phyloP scores from a whole-genome alignment of 2,888 invertebrate genomes.

The Nephrotoma guestfalica region DNA sequence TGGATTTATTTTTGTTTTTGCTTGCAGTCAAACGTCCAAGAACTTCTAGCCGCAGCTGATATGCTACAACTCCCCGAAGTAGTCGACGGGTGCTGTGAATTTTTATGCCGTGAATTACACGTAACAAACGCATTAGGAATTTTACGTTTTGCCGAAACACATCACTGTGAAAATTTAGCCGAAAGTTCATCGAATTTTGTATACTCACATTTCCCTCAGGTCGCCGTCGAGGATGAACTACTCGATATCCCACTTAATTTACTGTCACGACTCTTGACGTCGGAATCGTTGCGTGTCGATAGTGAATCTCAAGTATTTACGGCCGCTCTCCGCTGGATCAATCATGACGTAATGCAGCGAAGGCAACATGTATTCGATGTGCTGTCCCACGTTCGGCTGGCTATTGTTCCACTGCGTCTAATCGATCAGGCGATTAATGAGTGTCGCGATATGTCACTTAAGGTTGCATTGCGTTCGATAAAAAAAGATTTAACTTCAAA shows the following conservation, averaged over 20 bases:
- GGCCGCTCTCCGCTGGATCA: conserved; percentile 78
- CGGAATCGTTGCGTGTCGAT: conserved; percentile 76
- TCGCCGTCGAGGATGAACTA: conserved; percentile 70
- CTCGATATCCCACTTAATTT: conserved; percentile 65
- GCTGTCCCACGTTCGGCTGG: conserved; percentile 63
- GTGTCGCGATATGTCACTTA: conserved; percentile 67
- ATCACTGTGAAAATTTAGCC: conserved; percentile 64
- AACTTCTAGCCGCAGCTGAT: conserved; percentile 76
- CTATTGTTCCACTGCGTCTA: conserved; percentile 64
- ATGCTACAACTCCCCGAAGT: conserved; percentile 79
- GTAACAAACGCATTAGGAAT: conserved; percentile 80
- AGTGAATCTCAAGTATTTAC: conserved; percentile 80
- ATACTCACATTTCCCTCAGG: conserved; percentile 70
- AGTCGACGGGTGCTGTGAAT: conserved; percentile 71
- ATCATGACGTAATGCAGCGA: conserved; percentile 60
- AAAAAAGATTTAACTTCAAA: conserved; percentile 60
- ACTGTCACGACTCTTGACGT: conserved; percentile 61
- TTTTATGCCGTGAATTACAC: conserved; percentile 70
- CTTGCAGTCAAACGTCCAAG: conserved; percentile 60
- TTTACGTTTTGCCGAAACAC: conserved; percentile 80
- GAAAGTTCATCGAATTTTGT: conserved; percentile 68
- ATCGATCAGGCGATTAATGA: conserved; percentile 63
- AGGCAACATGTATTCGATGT: conserved; percentile 77
- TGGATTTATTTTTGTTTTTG: conserved; percentile 5
- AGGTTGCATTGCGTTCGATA: conserved; percentile 64